phyloP scores from a whole-genome alignment of 2,113 vertebrate species.

The Tupaia chinensis region DNA sequence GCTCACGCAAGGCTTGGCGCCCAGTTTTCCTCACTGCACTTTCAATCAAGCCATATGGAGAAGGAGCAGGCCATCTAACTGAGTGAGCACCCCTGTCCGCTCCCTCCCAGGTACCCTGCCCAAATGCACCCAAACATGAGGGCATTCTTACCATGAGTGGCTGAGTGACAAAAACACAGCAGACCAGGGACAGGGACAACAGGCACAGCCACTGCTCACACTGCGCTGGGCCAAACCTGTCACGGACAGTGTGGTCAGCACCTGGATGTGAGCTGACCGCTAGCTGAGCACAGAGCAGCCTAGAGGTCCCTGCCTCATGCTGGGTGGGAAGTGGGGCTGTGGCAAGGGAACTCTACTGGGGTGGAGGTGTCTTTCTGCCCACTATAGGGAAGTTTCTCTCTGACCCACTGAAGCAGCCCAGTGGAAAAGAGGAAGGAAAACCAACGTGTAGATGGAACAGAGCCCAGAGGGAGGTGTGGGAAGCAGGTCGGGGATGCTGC shows the following conservation, averaged over 20 bases:
- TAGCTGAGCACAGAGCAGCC: neutral
- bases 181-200: constrained; percentile 86
- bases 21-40: neutral
- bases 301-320: too few relatives aligned
- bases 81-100: rapidly evolving
- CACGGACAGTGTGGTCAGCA: neutral
- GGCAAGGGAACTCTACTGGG: rapidly evolving
- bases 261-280: neutral
- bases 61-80: rapidly evolving
- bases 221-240: constrained; percentile 87
- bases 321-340: too few relatives aligned
- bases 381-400: neutral
- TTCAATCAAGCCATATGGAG: neutral
- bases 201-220: constrained; percentile 88
- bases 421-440: neutral
- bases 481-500: rapidly evolving
- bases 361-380: rapidly evolving
- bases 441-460: rapidly evolving
- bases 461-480: rapidly evolving
- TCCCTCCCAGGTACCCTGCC: rapidly evolving
- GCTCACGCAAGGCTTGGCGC: neutral
- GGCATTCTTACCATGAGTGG: constrained; percentile 85
- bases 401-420: neutral
- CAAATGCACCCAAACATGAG: rapidly evolving
- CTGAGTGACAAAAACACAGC: constrained; percentile 88